Conservation (phyloP, 2,113 vertebrate species). For the Larimichthys polyactis region DNA sequence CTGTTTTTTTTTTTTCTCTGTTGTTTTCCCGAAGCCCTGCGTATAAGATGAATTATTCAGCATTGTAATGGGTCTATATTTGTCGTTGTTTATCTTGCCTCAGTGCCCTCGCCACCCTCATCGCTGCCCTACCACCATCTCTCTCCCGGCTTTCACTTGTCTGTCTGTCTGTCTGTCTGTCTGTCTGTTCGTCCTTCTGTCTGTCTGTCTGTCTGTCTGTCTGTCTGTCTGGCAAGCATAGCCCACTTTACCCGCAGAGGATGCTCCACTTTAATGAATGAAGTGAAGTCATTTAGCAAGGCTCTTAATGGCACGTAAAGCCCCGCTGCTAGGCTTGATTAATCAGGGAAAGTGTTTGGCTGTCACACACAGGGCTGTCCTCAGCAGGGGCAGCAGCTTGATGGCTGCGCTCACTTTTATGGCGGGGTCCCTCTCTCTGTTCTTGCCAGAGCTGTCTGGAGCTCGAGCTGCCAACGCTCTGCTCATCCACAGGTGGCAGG, state of each 20-base stretch:
- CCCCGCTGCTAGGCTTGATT: constrained; percentile 77
- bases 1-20: constrained; percentile 34
- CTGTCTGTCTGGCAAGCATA: constrained; percentile 48
- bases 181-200: too few species aligned
- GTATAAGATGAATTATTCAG: constrained; percentile 81
- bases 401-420: constrained; percentile 55
- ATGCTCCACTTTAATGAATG: constrained; percentile 81
- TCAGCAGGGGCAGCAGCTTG: constrained; percentile 62
- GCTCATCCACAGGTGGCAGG: constrained; percentile 51
- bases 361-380: constrained; percentile 72
- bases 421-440: constrained; percentile 47
- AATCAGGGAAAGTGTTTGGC: constrained; percentile 82
- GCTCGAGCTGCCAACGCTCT: constrained; percentile 28
- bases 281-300: constrained; percentile 78
- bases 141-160: constrained; percentile 52
- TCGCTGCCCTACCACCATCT: constrained; percentile 59
- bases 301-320: constrained; percentile 80
- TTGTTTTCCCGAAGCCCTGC: constrained; percentile 74
- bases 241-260: constrained; percentile 55
- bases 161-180: constrained; percentile 56
- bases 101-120: constrained; percentile 63
- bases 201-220: constrained; percentile 62
- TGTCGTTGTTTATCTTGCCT: constrained; percentile 79
- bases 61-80: constrained; percentile 81
- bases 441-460: constrained; percentile 34